Percentiles rank a stretch among this genome's conserved stretches.
phyloP scores from a whole-genome alignment of 2,797 vertebrate species.

The Tapirus indicus region DNA sequence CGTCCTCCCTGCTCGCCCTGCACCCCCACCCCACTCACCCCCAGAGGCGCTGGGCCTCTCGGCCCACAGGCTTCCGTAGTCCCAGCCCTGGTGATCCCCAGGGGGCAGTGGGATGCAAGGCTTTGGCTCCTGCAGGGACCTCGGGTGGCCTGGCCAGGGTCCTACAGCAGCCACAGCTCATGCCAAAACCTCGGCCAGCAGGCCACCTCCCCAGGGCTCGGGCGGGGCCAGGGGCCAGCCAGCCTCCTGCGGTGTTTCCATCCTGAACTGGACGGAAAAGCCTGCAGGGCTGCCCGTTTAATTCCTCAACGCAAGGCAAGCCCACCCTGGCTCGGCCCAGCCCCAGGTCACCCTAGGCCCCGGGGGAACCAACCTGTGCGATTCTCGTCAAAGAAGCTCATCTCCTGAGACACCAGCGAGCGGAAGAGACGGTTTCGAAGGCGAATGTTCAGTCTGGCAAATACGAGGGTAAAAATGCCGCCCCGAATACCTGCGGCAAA shows the following conservation, averaged over 20 bases:
- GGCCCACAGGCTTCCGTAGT: accelerated
- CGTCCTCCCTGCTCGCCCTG: not conserved
- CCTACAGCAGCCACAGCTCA: not conserved
- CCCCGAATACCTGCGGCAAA: conserved; percentile 95
- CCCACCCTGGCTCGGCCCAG: not conserved
- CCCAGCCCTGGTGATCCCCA: not conserved
- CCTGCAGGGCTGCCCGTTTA: accelerated
- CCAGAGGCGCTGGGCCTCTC: not conserved
- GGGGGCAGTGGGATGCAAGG: not conserved
- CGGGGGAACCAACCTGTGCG: conserved; percentile 93
- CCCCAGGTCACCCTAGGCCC: not conserved
- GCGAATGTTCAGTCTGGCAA: conserved; percentile 96
- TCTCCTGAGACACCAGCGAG: conserved; percentile 96
- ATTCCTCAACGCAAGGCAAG: accelerated
- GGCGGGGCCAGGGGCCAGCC: not conserved
- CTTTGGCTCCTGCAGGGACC: not conserved
- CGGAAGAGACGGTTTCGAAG: conserved; percentile 96
- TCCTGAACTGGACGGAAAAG: not conserved
- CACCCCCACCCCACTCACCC: accelerated
- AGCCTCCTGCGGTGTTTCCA: not conserved
- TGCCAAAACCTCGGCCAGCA: not conserved
- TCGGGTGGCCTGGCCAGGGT: not conserved
- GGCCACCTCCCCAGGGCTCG: not conserved
- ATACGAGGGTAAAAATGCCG: conserved; percentile 95
- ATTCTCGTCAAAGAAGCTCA: conserved; percentile 97